Evolutionary conservation across 2,888 invertebrate species (phyloP).

Genomic region (Zootermopsis nevadensis): DNA sequence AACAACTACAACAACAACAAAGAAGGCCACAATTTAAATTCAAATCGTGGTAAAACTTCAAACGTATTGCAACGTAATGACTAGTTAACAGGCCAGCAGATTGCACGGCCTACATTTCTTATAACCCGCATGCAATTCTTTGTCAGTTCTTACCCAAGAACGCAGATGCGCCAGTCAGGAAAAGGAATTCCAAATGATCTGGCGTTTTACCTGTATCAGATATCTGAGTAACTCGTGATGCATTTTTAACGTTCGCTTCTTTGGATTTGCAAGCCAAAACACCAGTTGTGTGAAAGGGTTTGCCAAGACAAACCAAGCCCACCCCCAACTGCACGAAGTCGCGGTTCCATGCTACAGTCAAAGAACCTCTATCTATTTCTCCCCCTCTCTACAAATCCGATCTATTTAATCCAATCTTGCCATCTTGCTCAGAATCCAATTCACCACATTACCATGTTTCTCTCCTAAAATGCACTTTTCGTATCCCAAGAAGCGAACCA

Average conservation of each 20-base stretch:
- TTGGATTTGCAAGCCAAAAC: constrained; percentile 50
- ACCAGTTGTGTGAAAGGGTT: constrained; percentile 23
- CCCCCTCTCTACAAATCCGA: not conserved
- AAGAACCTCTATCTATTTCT: not conserved
- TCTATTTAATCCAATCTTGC: not conserved
- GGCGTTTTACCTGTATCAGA: too few species aligned
- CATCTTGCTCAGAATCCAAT: not conserved
- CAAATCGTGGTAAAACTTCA: too few species aligned
- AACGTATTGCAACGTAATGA: too few species aligned
- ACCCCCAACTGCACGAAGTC: too few species aligned
- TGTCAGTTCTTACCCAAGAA: too few species aligned
- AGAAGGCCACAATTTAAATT: too few species aligned
- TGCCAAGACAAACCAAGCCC: not conserved
- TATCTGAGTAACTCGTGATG: constrained; percentile 31
- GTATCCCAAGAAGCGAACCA: not conserved
- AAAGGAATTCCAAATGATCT: too few species aligned
- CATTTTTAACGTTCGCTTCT: constrained; percentile 45
- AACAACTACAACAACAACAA: too few species aligned
- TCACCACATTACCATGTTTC: not conserved
- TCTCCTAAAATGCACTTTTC: not conserved
- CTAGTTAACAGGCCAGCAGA: too few species aligned
- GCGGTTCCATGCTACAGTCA: not conserved
- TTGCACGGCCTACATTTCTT: too few species aligned
- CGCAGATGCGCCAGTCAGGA: too few species aligned
- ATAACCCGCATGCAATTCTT: too few species aligned